phyloP scores from a whole-genome alignment of 2,888 invertebrate species.

The Meghimatium bilineatum region DNA sequence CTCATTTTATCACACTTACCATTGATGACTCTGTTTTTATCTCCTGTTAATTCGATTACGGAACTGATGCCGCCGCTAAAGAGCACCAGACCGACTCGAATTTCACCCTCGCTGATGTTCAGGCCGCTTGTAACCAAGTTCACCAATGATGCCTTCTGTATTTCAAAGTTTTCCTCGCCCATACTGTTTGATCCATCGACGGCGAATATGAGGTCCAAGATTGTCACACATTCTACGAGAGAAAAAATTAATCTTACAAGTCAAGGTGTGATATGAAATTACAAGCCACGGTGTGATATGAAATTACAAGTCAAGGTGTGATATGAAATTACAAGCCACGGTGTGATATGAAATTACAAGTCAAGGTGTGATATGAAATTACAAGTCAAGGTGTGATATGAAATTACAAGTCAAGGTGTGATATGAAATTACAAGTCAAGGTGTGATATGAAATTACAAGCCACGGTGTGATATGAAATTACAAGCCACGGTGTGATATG shows the following conservation, averaged over 20 bases:
- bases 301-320: too few relatives aligned
- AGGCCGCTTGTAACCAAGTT: conserved; percentile 8
- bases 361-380: too few relatives aligned
- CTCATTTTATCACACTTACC: conserved; percentile 17
- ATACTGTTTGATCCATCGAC: conserved; percentile 49
- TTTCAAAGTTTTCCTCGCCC: conserved; percentile 21
- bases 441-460: too few relatives aligned
- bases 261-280: too few relatives aligned
- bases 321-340: too few relatives aligned
- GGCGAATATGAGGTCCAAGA: conserved; percentile 34
- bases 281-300: too few relatives aligned
- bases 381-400: too few relatives aligned
- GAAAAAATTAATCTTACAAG: not conserved
- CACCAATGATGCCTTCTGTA: not conserved
- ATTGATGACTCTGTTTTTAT: conserved; percentile 3
- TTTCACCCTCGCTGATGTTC: conserved; percentile 22
- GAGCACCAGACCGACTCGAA: conserved; percentile 34
- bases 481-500: too few relatives aligned
- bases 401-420: too few relatives aligned
- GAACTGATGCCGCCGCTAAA: conserved; percentile 9
- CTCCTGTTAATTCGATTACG: conserved; percentile 6
- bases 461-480: too few relatives aligned
- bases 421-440: too few relatives aligned
- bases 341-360: too few relatives aligned
- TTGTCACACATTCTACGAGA: conserved; percentile 28